Evolutionary conservation across 2,888 invertebrate genomes (phyloP).

Genomic region (Parascotia fuliginaria): DNA sequence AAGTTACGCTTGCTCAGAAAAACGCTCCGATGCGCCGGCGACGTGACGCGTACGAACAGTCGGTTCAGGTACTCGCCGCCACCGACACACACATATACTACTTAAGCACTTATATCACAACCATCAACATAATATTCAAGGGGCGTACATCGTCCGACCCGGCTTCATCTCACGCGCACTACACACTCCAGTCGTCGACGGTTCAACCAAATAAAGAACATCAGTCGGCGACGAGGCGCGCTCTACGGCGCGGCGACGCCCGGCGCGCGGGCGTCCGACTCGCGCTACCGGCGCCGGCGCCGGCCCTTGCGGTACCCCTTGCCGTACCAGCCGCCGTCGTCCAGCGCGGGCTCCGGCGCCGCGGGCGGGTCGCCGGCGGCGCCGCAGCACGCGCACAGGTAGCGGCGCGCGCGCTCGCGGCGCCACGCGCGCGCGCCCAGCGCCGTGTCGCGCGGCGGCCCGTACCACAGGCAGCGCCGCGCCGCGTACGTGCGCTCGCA

Average conservation of each 20-base stretch:
- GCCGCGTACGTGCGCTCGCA: slow-evolving; percentile 59
- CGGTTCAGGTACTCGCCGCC: not conserved
- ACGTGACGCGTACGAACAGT: not conserved
- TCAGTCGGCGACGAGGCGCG: slow-evolving; percentile 12
- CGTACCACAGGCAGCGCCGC: slow-evolving; percentile 78
- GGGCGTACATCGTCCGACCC: not conserved
- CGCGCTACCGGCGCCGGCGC: slow-evolving; percentile 78
- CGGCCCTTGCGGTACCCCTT: slow-evolving; percentile 93
- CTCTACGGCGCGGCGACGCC: slow-evolving; percentile 34
- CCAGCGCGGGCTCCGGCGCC: slow-evolving; percentile 61
- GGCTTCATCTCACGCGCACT: not conserved
- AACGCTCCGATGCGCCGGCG: not conserved
- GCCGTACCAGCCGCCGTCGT: slow-evolving; percentile 91
- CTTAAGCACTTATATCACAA: slow-evolving; percentile 36
- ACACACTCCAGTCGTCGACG: not conserved
- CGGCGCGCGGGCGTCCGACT: slow-evolving; percentile 48
- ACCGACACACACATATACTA: not conserved
- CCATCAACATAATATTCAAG: slow-evolving; percentile 16
- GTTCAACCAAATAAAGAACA: not conserved
- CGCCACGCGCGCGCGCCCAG: slow-evolving; percentile 42
- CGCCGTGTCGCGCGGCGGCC: slow-evolving; percentile 68
- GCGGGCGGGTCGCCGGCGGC: slow-evolving; percentile 23
- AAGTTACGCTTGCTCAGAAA: not conserved
- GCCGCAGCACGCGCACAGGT: slow-evolving; percentile 89
- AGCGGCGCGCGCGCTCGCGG: slow-evolving; percentile 81